phyloP scores from a whole-genome alignment of 2,113 vertebrate species.

The Martes martes region DNA sequence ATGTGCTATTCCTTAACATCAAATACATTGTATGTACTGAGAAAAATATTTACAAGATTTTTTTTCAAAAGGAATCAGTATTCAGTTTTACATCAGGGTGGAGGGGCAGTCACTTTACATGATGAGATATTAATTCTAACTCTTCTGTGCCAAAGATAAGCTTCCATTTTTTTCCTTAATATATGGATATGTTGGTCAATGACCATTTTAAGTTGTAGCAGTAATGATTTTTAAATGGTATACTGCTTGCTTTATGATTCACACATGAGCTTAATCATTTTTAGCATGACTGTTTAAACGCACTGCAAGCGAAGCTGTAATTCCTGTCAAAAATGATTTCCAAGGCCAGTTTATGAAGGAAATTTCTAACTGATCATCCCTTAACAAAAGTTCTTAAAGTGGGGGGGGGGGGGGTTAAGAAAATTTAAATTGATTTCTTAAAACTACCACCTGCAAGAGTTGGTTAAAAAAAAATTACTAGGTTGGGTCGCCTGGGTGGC shows the following conservation, averaged over 20 bases:
- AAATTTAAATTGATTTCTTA: neutral
- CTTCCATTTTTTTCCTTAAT: neutral
- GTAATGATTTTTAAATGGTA: constrained; percentile 4
- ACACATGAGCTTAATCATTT: neutral
- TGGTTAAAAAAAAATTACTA: neutral
- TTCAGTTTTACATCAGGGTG: constrained; percentile 21
- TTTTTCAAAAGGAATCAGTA: constrained; percentile 23
- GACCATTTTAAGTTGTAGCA: neutral
- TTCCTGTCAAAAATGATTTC: neutral
- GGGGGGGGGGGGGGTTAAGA: neutral
- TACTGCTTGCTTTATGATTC: neutral
- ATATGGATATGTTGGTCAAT: neutral
- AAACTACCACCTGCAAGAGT: neutral
- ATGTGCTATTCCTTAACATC: neutral
- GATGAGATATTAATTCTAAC: neutral
- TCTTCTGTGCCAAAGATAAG: constrained; percentile 16
- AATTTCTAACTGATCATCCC: neutral
- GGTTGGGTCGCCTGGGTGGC: too few species aligned
- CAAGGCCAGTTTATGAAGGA: neutral
- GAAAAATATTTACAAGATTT: neutral
- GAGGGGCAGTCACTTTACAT: neutral
- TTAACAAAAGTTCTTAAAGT: neutral
- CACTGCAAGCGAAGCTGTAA: neutral
- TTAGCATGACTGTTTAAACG: neutral
- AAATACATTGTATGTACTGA: neutral